Conservation (phyloP, 2,797 vertebrate genomes). For the Trematomus bernacchii region DNA sequence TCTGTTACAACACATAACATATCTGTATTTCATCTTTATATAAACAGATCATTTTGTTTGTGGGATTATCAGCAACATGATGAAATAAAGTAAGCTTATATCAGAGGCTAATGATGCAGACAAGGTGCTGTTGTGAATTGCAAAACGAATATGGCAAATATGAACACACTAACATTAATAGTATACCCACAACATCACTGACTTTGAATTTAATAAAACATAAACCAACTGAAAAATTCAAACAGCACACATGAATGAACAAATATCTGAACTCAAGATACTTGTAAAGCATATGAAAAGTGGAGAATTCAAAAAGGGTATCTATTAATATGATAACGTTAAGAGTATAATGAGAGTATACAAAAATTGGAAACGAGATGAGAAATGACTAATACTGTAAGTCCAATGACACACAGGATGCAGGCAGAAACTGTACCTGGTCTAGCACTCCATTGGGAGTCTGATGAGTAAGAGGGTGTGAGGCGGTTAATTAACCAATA, state of each 20-base stretch:
- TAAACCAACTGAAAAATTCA: neutral
- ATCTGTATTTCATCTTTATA: neutral
- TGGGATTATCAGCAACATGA: neutral
- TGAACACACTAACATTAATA: neutral
- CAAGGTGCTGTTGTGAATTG: neutral
- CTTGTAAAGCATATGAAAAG: neutral
- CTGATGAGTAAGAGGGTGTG: slow-evolving; percentile 63
- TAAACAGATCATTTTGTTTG: neutral
- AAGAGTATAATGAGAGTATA: neutral
- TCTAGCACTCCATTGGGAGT: slow-evolving; percentile 83
- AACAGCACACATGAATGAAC: slow-evolving; percentile 18
- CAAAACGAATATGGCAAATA: neutral
- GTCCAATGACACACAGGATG: slow-evolving; percentile 60
- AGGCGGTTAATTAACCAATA: slow-evolving; percentile 44
- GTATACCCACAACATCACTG: neutral
- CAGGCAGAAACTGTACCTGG: slow-evolving; percentile 77
- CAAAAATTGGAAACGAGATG: neutral
- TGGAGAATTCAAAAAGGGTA: neutral
- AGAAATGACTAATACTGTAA: slow-evolving; percentile 32
- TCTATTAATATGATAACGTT: neutral
- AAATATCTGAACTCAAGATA: slow-evolving; percentile 29
- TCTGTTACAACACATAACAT: slow-evolving; percentile 78
- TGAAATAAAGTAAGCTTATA: neutral
- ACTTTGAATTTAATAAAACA: neutral
- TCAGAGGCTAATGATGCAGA: neutral